Evolutionary conservation across 2,888 invertebrate genomes (phyloP).

Genomic region (Apodemia hepburni): DNA sequence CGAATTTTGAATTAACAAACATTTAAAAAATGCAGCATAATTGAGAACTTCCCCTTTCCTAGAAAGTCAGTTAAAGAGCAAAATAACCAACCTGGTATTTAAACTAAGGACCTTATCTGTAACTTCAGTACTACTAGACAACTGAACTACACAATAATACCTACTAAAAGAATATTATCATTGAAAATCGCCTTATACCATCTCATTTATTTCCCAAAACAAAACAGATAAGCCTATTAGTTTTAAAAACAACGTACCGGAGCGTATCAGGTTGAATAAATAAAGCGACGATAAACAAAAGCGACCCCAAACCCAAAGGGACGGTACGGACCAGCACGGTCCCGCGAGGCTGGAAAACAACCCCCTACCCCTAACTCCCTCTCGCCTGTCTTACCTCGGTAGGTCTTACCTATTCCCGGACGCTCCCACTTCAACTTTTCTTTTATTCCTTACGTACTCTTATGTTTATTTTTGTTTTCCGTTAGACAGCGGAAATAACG

Average conservation of each 20-base stretch:
- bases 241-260: slow-evolving; percentile 34
- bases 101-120: too few species aligned
- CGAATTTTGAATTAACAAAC: too few species aligned
- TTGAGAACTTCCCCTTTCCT: too few species aligned
- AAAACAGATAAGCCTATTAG: slow-evolving; percentile 39
- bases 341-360: slow-evolving; percentile 38
- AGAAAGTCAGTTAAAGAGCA: too few species aligned
- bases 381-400: slow-evolving; percentile 30
- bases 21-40: too few species aligned
- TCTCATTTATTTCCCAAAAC: slow-evolving; percentile 31
- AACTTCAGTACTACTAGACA: too few species aligned
- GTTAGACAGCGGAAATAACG: slow-evolving; percentile 73
- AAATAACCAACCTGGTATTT: too few species aligned
- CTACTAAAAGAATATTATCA: neutral
- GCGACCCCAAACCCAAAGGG: slow-evolving; percentile 48
- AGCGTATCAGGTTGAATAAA: slow-evolving; percentile 58
- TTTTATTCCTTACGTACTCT: slow-evolving; percentile 74
- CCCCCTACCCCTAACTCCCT: slow-evolving; percentile 32
- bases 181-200: neutral
- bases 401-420: slow-evolving; percentile 50
- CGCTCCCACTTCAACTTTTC: slow-evolving; percentile 74
- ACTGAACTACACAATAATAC: too few species aligned
- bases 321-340: slow-evolving; percentile 36
- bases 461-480: slow-evolving; percentile 78
- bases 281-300: slow-evolving; percentile 65